A percentile compares a stretch with the other conserved stretches of the same genome.
phyloP scores from a whole-genome alignment of 1,140 invertebrate genomes.

The Drosophila leontia region DNA sequence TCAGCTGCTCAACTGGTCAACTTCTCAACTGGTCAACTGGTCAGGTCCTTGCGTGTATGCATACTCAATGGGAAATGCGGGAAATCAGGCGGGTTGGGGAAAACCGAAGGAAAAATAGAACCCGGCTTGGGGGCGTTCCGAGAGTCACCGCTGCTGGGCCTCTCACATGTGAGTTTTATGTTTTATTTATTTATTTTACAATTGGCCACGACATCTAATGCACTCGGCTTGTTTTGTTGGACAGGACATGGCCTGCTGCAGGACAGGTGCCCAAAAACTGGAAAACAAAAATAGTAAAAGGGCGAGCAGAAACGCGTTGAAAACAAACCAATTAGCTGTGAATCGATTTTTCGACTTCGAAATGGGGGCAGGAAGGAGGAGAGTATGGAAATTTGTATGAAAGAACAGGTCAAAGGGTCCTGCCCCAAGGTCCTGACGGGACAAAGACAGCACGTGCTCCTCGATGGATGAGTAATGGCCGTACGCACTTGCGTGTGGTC shows the following conservation, averaged over 20 bases:
- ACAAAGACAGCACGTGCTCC: conserved; percentile 33
- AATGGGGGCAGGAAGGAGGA: conserved; percentile 3
- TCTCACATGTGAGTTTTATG: conserved; percentile 35
- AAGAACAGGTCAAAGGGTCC: conserved; percentile 36
- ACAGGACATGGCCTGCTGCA: conserved; percentile 49
- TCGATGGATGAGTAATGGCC: conserved; percentile 44
- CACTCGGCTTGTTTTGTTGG: conserved; percentile 33
- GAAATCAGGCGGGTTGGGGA: conserved; percentile 10
- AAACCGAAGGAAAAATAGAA: conserved; percentile 6
- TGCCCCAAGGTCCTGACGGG: conserved; percentile 49
- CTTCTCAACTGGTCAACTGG: conserved; percentile 17
- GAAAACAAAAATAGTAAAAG: not conserved
- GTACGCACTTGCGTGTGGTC: conserved; percentile 56
- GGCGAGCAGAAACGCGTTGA: conserved; percentile 9
- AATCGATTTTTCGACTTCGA: conserved; percentile 72
- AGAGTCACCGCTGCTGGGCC: conserved; percentile 14
- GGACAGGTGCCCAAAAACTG: conserved; percentile 14
- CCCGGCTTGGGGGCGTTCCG: conserved; percentile 18
- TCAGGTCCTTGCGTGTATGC: conserved; percentile 48
- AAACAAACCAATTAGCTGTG: conserved; percentile 63
- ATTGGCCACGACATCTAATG: conserved; percentile 32
- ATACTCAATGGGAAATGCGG: conserved; percentile 44
- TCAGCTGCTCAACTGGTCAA: conserved; percentile 21
- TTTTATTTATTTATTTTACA: conserved; percentile 55
- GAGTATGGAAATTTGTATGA: conserved; percentile 17